Base-by-base conservation (phyloP, 2,888 invertebrate species). In the Spisula solida region DNA sequence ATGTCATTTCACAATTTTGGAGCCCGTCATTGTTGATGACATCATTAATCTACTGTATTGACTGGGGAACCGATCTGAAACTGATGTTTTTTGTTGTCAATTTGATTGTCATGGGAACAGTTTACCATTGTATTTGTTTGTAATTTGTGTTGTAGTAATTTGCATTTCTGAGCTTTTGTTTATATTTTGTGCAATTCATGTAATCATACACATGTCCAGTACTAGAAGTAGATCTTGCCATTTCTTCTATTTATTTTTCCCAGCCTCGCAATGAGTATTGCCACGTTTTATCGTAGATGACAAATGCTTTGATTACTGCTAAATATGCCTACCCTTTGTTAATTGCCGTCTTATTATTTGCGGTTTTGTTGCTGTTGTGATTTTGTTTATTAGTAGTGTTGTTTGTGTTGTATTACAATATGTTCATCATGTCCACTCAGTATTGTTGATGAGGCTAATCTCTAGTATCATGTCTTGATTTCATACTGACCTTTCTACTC, bases 121-220 rank as follows among this genome's bases (percentile, higher is more conserved):
- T 47, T 47, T 8, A 47, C 5, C 12, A 47, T 47, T n/a, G 47
- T 8, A 47, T 47, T 66, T 25, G 60, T n/a, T 25, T 25, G 25
- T 25, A 25, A 6, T 66, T 66, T 25, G 25, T 66, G 60, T 25
- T 66, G 60, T 66, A 25, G 60, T 66, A 66, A 66, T n/a, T 10
- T 25, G 60, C 60, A 25, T 66, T 5, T 10, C 2, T 1, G 8
- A 25, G 60, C 25, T n/a, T 25, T 10, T 25, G 25, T 66, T 25
- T 66, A 66, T 66, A 66, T 25, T 25, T 66, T 10, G 60, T 66
- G 60, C n/a, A 66, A 66, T 66, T 25, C 25, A 66, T 66, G 60
- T 66, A 5, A 2, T 41, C 41, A 2, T 41, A 41, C 41, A 41
- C 41, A 41, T 41, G 41, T 41, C 2, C 41, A 41, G 41, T 41